Base-by-base conservation (phyloP, 2,888 invertebrate species). In the Melieria picta region DNA sequence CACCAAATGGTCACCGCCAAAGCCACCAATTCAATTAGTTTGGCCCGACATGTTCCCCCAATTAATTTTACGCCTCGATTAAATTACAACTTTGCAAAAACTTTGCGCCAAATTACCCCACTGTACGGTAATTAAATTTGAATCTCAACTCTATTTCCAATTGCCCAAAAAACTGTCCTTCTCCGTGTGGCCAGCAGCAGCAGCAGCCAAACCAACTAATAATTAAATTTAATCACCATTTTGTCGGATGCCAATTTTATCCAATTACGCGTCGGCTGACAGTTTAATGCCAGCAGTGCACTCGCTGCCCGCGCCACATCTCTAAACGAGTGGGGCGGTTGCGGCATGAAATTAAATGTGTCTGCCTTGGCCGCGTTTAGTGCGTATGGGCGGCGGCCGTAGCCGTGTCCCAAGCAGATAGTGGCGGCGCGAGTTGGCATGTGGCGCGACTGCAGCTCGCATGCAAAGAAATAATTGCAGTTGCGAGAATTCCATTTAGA, bases 161-260 rank as follows among this genome's bases (percentile, higher is more conserved):
- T 67, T 46, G 46, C 43, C 60, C 67, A 50, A 67, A 67, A 67
- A 67, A 60, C 52, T 60, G 61, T 30, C 30, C 30, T 30, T 30
- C 30, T 2, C 2, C 57, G 60, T 52, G 50, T 50, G 30, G 43
- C 47, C 45, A 50, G 52, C 50, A 47, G 55, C 55, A 47, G 46
- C 11, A 50, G 4, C 64, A 50, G 60, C 55, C 46, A 62, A 11
- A 58, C 43, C 55, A 16, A 52, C 73, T 76, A 75, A 75, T 77
- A 77, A 77, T 77, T 77, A 76, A 76, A 77, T 77, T 76, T 77
- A 77, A 76, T 76, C 76, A 75, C 71, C 75, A 73, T 75, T 76
- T 75, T 76, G 75, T 76, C 75, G 74, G 75, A 73, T 76, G 73
- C 73, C 75, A 75, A 77, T 76, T 77, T 74, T 73, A 77, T 77